These are phyloP conservation scores for Gasteruption jaculator DNA, from an alignment of 2,888 invertebrate species.

Conservation along the genomic window DNA sequence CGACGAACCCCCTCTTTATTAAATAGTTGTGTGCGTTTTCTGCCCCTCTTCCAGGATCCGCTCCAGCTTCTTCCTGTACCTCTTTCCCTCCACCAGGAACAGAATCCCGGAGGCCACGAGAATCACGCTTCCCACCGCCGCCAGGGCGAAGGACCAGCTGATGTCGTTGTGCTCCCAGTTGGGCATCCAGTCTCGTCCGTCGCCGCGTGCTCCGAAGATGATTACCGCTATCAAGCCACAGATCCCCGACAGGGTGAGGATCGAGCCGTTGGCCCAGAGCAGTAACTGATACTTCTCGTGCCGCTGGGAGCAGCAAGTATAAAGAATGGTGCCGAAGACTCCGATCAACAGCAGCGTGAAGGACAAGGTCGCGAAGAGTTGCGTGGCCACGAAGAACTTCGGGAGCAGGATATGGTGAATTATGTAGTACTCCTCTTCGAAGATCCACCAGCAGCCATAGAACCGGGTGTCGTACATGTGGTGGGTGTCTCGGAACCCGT, in stretches of 20 bases:
- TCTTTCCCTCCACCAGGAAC: constrained; percentile 78
- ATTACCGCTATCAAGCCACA: constrained; percentile 80
- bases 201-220: constrained; percentile 86
- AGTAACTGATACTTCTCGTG: constrained; percentile 74
- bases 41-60: constrained; percentile 67
- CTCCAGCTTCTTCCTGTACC: constrained; percentile 69
- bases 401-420: constrained; percentile 86
- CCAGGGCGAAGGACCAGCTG: constrained; percentile 90
- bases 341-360: constrained; percentile 77
- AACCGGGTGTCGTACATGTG: constrained; percentile 81
- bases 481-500: constrained; percentile 80
- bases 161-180: constrained; percentile 93
- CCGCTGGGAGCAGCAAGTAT: constrained; percentile 70
- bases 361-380: constrained; percentile 88
- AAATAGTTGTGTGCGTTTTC: constrained; percentile 72
- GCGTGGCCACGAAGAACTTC: constrained; percentile 88
- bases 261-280: constrained; percentile 69
- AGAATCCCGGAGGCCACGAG: constrained; percentile 74
- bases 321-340: constrained; percentile 69
- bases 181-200: constrained; percentile 93
- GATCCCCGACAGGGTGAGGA: constrained; percentile 67
- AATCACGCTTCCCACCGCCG: constrained; percentile 71
- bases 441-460: constrained; percentile 93
- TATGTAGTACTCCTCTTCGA: constrained; percentile 94
- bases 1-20: no score